Evolutionary conservation across 2,113 vertebrate genomes (phyloP).

Genomic region (Nothoprocta perdicaria): DNA sequence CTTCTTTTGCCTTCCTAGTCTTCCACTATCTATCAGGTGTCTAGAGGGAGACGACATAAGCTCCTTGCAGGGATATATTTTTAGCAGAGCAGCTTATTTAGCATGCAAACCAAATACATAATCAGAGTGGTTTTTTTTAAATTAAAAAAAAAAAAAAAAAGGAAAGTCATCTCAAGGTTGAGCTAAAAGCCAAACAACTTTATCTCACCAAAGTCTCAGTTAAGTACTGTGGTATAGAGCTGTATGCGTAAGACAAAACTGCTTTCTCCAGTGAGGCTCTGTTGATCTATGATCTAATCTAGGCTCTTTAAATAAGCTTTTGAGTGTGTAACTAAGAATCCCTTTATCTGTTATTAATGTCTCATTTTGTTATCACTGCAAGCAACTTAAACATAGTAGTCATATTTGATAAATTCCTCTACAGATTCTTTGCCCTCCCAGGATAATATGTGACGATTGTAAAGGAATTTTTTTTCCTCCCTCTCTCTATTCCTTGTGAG

Average conservation of each 20-base stretch:
- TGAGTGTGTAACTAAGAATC: constrained; percentile 61
- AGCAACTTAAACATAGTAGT: constrained; percentile 62
- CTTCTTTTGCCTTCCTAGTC: constrained; percentile 7
- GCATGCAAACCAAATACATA: constrained; percentile 49
- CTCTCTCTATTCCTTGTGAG: neutral
- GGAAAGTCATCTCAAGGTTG: constrained; percentile 73
- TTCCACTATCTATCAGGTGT: neutral
- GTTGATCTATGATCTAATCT: constrained; percentile 68
- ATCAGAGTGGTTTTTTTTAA: constrained; percentile 33
- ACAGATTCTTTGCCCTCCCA: constrained; percentile 45
- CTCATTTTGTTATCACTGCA: constrained; percentile 52
- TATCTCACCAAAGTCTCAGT: constrained; percentile 53
- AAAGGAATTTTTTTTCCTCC: neutral
- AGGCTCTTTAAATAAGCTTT: constrained; percentile 68
- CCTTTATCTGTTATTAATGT: constrained; percentile 64
- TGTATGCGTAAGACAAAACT: constrained; percentile 33
- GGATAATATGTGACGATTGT: constrained; percentile 18
- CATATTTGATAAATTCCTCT: constrained; percentile 64
- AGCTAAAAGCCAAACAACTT: constrained; percentile 69
- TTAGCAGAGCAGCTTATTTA: constrained; percentile 66
- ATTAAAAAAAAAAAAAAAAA: neutral
- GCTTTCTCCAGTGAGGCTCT: constrained; percentile 33
- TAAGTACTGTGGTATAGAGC: neutral
- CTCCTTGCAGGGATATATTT: constrained; percentile 36
- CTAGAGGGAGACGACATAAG: constrained; percentile 41